Conservation (phyloP, 2,888 invertebrate species). For the Cantharis nigra region DNA sequence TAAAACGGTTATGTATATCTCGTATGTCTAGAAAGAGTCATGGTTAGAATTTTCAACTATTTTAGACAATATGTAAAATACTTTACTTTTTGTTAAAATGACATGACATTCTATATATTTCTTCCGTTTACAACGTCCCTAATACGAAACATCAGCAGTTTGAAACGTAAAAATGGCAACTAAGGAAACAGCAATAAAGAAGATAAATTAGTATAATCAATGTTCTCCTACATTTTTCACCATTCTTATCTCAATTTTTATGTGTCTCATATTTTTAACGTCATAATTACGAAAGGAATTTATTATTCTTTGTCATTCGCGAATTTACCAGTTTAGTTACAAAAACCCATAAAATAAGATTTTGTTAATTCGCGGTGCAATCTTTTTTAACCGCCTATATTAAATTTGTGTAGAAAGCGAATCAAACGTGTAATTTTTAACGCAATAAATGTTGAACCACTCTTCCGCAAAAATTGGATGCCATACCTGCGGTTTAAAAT, state of each 20-base stretch:
- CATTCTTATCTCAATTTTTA: background rate
- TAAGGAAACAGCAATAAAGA: conserved; percentile 1
- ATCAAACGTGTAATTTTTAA: conserved; percentile 1
- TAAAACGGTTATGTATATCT: conserved; percentile 19
- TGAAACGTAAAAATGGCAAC: conserved; percentile 1
- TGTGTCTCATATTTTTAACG: background rate
- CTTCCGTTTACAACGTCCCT: background rate
- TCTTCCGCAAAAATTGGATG: background rate
- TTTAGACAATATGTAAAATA: conserved; percentile 1
- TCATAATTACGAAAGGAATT: background rate
- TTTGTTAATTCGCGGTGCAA: background rate
- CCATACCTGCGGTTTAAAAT: conserved; percentile 2
- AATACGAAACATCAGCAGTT: background rate
- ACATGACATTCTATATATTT: background rate
- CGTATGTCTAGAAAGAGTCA: conserved; percentile 20
- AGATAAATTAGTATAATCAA: background rate
- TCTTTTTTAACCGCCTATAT: background rate
- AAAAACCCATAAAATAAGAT: background rate
- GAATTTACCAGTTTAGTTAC: background rate
- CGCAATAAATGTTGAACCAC: background rate
- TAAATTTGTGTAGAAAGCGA: background rate
- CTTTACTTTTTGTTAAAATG: conserved; percentile 3
- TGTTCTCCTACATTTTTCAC: background rate
- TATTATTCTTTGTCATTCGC: background rate
- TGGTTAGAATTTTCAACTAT: conserved; percentile 17